Evolutionary conservation across 2,113 vertebrate species (phyloP), one percentile per base, ranked within the genome.

Genomic region (Trichomycterus rosablanca): DNA sequence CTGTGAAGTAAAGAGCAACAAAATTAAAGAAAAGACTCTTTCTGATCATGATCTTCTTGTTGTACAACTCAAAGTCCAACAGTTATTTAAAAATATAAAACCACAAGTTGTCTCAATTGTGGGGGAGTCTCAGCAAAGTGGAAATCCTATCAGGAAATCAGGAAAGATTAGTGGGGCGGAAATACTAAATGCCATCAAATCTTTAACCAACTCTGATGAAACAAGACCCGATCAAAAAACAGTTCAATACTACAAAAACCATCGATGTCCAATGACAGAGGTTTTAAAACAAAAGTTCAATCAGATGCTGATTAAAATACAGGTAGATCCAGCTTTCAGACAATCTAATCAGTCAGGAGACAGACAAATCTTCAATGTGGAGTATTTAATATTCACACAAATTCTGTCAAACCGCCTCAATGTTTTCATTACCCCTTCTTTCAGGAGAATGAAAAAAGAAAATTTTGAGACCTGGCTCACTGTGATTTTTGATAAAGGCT

Each of bases 181-280:
- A 50, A 53, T 66, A 22, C 20, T 61, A 24, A 43, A 32, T 32
- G 62, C 56, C 5, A 50, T 61, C 39, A 49, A 55, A 20, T 66
- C 42, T 4, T 23, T 55, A 24, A 43, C 44, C 15, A 15, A 50
- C 12, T 49, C 34, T 10, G 32, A 7, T 1, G 32, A 65, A 35
- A 4, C 2, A n/a, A 3, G 9, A 3, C 40, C 30, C n/a, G 4
- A 40, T 16, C n/a, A 14, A 0, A 0, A 6, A 3, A 15, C 1
- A 0, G 15, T 56, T 3, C 2, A 37, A 0, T 1, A 3, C 2
- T 65, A 42, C 53, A 65, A 65, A 35, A 20, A 7, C 1, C 4
- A 0, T 15, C 2, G 30, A 3, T 40, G 1, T 32, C 7, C 12
- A 42, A 4, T 16, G 1, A 20, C 32, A 49, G 53, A 65, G n/a